Percentiles rank a stretch among this genome's conserved stretches.
Conservation (phyloP, 37 sponge, comb jelly and placozoan species). For the Lycopodina hypogea region DNA sequence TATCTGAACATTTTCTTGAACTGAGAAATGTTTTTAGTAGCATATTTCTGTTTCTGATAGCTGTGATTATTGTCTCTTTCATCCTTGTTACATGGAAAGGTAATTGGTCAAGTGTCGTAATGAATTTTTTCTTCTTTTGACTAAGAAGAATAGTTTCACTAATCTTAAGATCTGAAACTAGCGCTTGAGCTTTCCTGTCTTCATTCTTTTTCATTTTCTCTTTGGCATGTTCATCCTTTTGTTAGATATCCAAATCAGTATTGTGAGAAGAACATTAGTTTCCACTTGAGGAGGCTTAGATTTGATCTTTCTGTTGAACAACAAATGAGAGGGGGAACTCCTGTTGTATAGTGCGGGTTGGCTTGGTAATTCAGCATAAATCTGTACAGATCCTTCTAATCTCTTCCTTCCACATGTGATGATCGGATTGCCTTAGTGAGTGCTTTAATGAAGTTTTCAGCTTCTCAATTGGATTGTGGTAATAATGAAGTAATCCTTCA, state of each 20-base stretch:
- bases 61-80: slow-evolving; percentile 49
- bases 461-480: slow-evolving; percentile 49
- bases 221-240: no score
- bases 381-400: slow-evolving; percentile 23
- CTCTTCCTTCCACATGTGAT: slow-evolving; percentile 35
- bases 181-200: slow-evolving; percentile 2
- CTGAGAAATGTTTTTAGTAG: slow-evolving; percentile 43
- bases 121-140: slow-evolving; percentile 28
- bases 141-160: slow-evolving; percentile 30
- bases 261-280: no score
- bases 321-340: slow-evolving; percentile 20
- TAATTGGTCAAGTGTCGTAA: slow-evolving; percentile 27
- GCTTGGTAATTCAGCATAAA: slow-evolving; percentile 47
- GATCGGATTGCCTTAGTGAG: slow-evolving; percentile 41
- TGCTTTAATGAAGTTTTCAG: slow-evolving; percentile 56
- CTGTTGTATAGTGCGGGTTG: slow-evolving; percentile 38
- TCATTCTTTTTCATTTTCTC: slow-evolving; percentile 30
- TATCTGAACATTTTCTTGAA: no score
- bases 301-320: slow-evolving; percentile 29
- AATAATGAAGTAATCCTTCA: slow-evolving; percentile 32
- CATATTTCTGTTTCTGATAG: slow-evolving; percentile 23
- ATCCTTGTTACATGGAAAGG: slow-evolving; percentile 10
- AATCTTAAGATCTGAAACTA: slow-evolving; percentile 14
- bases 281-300: no score
- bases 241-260: not conserved